Evolutionary conservation across 2,888 invertebrate species (phyloP), one percentile per base, ranked within the genome.

Genomic region (Caenorhabditis becei): DNA sequence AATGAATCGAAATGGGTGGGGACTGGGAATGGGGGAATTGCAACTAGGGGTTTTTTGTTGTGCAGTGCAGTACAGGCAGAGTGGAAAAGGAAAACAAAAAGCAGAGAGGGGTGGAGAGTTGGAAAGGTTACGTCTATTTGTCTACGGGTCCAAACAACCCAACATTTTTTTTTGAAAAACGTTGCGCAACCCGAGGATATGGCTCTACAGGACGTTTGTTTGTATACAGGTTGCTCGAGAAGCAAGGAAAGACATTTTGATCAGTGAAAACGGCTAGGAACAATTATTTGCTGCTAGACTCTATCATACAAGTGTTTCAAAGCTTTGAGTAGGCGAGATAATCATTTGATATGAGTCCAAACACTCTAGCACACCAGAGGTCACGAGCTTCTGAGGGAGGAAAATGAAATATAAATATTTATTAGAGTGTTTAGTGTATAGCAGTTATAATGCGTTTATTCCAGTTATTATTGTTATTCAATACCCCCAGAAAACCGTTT

Each of bases 191-290:
- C 10, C 10, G 32, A 32, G 41, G 47, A 47, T 18, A 20, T 18
- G 47, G 47, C 11, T 47, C 11, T 18, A 18, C n/a, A 47, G 5
- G 58, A 47, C 47, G 26, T 44, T 67, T 49, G 47, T 61, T 69
- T 69, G 59, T 49, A n/a, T 23, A 69, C 58, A 16, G 49, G 49
- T 49, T 32, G 32, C 4, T 10, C 58, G 53, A 47, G 44, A 28
- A 26, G 18, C 18, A 32, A 56, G 8, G 11, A 2, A 26, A 8
- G 16, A 41, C 41, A 10, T 41, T 41, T 41, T 14, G 41, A 41
- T 41, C 41, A 41, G 41, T 10, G 16, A 41, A 14, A 5, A 41
- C 16, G 3, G 3, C 16, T 41, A 10, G 41, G 16, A 41, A 26
- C 26, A n/a, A n/a, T 54, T 54, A n/a, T 54, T 54, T 51, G 51